Evolutionary conservation across 2,113 vertebrate genomes (phyloP).

Genomic region (Mormyrus lacerda): DNA sequence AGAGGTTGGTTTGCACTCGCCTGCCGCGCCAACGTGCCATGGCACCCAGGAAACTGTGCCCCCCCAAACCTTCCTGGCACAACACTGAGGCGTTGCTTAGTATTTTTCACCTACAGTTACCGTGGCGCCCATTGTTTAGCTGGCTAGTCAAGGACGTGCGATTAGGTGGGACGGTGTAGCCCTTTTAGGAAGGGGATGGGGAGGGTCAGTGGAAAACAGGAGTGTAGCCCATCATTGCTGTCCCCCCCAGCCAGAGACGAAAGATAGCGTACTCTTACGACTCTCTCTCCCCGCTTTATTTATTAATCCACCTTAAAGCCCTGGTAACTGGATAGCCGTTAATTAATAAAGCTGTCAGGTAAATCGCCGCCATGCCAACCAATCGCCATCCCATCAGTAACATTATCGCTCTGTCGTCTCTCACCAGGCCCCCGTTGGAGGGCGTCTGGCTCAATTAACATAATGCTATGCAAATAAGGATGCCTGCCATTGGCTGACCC

Average conservation of each 20-base stretch:
- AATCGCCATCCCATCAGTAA: slow-evolving; percentile 80
- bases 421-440: slow-evolving; percentile 59
- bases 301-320: slow-evolving; percentile 62
- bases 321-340: slow-evolving; percentile 82
- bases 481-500: slow-evolving; percentile 76
- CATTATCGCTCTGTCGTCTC: slow-evolving; percentile 67
- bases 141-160: not conserved
- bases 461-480: slow-evolving; percentile 97
- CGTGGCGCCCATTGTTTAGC: not conserved
- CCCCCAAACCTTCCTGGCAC: not conserved
- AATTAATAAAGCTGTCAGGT: slow-evolving; percentile 95
- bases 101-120: not conserved
- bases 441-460: slow-evolving; percentile 82
- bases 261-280: slow-evolving; percentile 3
- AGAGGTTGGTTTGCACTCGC: not conserved
- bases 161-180: not conserved
- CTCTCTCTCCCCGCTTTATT: slow-evolving; percentile 19
- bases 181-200: not conserved
- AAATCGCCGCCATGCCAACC: slow-evolving; percentile 71
- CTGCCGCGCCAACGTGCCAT: not conserved
- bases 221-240: not conserved
- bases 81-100: not conserved
- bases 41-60: not conserved
- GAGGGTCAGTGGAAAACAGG: not conserved
- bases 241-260: not conserved